A percentile compares a stretch with the other conserved stretches of the same genome.
Conservation (phyloP, 2,797 vertebrate species). For the Halcyon leucocephala region DNA sequence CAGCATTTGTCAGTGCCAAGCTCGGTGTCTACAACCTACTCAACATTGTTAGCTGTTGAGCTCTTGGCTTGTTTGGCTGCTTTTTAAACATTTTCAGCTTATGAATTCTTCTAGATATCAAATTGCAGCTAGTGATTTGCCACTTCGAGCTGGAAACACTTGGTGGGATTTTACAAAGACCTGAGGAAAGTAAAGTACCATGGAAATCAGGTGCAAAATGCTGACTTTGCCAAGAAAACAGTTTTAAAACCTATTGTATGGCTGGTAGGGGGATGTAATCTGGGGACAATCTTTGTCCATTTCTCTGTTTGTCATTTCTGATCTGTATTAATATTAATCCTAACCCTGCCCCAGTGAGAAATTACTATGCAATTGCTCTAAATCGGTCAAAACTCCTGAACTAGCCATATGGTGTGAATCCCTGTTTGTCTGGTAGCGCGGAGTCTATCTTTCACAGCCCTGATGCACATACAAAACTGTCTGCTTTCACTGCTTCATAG, state of each 20-base stretch:
- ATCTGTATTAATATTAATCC: conserved; percentile 10
- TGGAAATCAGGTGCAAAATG: conserved; percentile 37
- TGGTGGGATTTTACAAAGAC: conserved; percentile 16
- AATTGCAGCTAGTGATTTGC: background rate
- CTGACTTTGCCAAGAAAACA: conserved; percentile 31
- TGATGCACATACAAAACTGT: conserved; percentile 60
- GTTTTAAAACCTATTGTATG: conserved; percentile 10
- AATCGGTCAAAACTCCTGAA: conserved; percentile 66
- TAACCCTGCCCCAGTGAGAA: conserved; percentile 20
- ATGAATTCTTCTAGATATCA: background rate
- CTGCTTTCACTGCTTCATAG: conserved; percentile 61
- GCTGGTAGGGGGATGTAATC: background rate
- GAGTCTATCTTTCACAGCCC: conserved; percentile 52
- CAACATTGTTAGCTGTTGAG: background rate
- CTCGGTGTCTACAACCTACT: background rate
- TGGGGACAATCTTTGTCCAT: background rate
- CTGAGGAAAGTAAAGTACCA: background rate
- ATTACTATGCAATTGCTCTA: conserved; percentile 62
- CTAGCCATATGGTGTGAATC: conserved; percentile 65
- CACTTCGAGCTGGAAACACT: background rate
- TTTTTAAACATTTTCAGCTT: conserved; percentile 10
- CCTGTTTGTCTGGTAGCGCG: conserved; percentile 41
- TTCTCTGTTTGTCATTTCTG: conserved; percentile 3
- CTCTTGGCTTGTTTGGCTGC: background rate
- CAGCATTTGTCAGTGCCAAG: background rate